These are phyloP conservation scores for Podarcis raffonei DNA, from an alignment of 2,113 vertebrate species.

Conservation along the genomic window DNA sequence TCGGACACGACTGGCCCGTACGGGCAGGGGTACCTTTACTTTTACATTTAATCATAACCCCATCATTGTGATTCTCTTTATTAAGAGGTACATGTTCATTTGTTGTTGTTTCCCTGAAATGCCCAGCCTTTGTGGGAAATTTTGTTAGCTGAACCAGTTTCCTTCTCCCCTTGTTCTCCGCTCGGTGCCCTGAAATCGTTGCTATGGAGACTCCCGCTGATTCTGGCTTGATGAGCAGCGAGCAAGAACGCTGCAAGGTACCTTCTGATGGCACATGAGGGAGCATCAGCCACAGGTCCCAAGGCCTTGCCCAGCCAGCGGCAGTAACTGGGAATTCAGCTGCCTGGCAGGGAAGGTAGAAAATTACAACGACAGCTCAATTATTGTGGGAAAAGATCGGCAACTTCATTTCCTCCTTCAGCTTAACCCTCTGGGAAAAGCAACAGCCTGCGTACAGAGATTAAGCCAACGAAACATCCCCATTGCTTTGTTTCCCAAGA, in stretches of 20 bases:
- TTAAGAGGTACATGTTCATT: not conserved
- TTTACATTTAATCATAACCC: too few relatives aligned
- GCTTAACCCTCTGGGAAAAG: not conserved
- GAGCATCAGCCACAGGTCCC: not conserved
- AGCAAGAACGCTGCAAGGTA: not conserved
- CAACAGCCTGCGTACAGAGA: not conserved
- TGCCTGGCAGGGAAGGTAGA: not conserved
- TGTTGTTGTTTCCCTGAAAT: not conserved
- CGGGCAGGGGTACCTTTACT: too few relatives aligned
- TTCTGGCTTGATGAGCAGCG: not conserved
- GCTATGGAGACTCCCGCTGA: slow-evolving; percentile 51
- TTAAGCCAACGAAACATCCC: not conserved
- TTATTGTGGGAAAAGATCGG: not conserved
- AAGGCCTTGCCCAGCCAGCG: too few relatives aligned
- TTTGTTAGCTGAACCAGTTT: not conserved
- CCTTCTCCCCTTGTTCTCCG: not conserved
- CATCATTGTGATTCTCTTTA: not conserved
- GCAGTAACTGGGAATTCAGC: not conserved
- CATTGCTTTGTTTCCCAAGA: not conserved
- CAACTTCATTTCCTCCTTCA: not conserved
- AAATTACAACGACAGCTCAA: not conserved
- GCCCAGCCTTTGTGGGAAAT: too few relatives aligned
- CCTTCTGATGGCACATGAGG: not conserved
- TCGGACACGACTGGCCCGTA: too few relatives aligned
- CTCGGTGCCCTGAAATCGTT: slow-evolving; percentile 12